These are phyloP conservation scores for Siderastrea radians DNA, from an alignment of 92 coral and sea anemone species.

Conservation along the genomic window DNA sequence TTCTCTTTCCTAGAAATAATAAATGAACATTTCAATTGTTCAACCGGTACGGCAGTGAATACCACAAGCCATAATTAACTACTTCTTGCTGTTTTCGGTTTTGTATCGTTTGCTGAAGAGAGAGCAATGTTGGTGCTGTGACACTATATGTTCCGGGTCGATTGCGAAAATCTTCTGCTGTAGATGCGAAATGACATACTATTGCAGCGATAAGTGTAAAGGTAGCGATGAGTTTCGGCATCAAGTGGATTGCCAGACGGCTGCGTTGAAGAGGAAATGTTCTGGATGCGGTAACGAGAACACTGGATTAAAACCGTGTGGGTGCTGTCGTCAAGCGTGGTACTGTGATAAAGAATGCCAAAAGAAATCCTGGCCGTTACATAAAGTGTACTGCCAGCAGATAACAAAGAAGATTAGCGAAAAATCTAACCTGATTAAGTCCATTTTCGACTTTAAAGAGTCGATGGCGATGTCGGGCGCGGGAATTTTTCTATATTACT, in stretches of 20 bases:
- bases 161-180: constrained; percentile 11
- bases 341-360: constrained; percentile 75
- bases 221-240: constrained; percentile 70
- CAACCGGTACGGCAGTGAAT: too few relatives aligned
- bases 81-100: too few relatives aligned
- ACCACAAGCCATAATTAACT: too few relatives aligned
- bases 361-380: constrained; percentile 58
- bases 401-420: constrained; percentile 24
- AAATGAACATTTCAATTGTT: too few relatives aligned
- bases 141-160: neutral
- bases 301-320: constrained; percentile 46
- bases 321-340: constrained; percentile 60
- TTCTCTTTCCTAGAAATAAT: too few relatives aligned
- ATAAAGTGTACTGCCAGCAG: constrained; percentile 58
- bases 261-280: constrained; percentile 49
- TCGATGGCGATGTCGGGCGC: neutral
- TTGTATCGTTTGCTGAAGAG: constrained; percentile 12
- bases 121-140: constrained; percentile 50
- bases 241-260: constrained; percentile 67
- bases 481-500: constrained; percentile 55
- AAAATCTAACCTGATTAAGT: neutral
- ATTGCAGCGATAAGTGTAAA: constrained; percentile 77
- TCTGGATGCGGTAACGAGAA: constrained; percentile 46
- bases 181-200: constrained; percentile 52
- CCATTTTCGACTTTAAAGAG: neutral